These are phyloP conservation scores for Falco berigora DNA, from an alignment of 2,797 vertebrate species.

Conservation along the genomic window DNA sequence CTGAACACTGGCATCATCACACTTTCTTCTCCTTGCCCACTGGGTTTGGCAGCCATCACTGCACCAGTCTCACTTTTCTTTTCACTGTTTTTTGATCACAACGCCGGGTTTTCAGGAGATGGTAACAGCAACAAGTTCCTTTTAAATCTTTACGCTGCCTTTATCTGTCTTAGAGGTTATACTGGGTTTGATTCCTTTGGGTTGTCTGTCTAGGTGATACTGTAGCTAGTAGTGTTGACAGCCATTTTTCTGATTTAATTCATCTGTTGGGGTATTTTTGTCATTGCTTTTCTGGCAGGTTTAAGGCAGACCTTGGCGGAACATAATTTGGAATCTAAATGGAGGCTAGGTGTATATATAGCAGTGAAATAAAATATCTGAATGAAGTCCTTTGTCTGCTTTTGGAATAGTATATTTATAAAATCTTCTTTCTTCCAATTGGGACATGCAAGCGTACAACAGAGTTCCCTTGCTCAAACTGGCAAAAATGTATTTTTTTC, in stretches of 20 bases:
- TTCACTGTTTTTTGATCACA: neutral
- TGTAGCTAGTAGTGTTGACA: rapidly evolving
- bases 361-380: neutral
- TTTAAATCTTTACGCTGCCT: neutral
- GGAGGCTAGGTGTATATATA: neutral
- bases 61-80: neutral
- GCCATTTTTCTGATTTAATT: rapidly evolving
- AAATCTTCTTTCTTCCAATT: neutral
- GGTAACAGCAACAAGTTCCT: neutral
- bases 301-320: neutral
- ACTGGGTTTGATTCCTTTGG: neutral
- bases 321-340: neutral
- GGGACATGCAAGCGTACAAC: rapidly evolving
- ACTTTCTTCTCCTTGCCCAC: neutral
- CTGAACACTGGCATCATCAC: neutral
- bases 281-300: neutral
- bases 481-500: neutral
- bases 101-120: neutral
- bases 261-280: neutral
- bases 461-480: neutral
- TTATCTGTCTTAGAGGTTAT: neutral
- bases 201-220: neutral
- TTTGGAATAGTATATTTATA: neutral
- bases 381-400: neutral
- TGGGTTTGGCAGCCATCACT: neutral